phyloP scores from a whole-genome alignment of 2,888 invertebrate species.

The Atrina japonica region DNA sequence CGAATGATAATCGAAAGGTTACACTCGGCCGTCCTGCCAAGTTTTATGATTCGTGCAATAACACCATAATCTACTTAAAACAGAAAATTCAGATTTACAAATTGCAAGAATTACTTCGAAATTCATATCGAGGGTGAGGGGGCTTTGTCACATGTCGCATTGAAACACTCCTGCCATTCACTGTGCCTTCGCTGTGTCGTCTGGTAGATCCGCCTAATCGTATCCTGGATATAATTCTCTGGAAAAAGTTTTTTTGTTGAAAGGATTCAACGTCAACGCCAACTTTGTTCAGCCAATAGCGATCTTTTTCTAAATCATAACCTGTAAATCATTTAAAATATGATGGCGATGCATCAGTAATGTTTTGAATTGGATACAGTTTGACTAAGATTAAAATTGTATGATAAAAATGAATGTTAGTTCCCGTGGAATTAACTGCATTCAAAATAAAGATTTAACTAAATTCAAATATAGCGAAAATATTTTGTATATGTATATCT shows the following conservation, averaged over 20 bases:
- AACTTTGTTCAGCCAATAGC: constrained; percentile 37
- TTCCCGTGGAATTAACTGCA: too few species aligned
- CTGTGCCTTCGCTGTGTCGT: constrained; percentile 19
- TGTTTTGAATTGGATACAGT: too few species aligned
- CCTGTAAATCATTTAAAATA: constrained; percentile 35
- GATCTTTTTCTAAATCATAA: constrained; percentile 35
- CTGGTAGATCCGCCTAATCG: constrained; percentile 8
- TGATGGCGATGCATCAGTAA: not conserved
- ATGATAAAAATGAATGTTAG: too few species aligned
- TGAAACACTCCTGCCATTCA: not conserved
- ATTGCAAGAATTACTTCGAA: constrained; percentile 23
- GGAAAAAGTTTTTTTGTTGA: constrained; percentile 39
- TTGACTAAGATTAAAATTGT: too few species aligned
- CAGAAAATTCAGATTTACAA: not conserved
- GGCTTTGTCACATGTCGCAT: not conserved
- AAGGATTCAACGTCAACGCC: constrained; percentile 39
- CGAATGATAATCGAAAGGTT: too few species aligned
- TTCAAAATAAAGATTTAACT: too few species aligned
- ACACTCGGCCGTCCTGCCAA: too few species aligned
- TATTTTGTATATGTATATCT: too few species aligned
- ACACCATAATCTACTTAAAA: too few species aligned
- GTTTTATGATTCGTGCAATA: too few species aligned
- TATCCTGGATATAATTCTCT: constrained; percentile 32
- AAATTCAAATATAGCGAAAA: too few species aligned
- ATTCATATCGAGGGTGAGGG: constrained; percentile 22